These are phyloP conservation scores for Gortyna flavago DNA, from an alignment of 2,888 invertebrate genomes.

Conservation along the genomic window DNA sequence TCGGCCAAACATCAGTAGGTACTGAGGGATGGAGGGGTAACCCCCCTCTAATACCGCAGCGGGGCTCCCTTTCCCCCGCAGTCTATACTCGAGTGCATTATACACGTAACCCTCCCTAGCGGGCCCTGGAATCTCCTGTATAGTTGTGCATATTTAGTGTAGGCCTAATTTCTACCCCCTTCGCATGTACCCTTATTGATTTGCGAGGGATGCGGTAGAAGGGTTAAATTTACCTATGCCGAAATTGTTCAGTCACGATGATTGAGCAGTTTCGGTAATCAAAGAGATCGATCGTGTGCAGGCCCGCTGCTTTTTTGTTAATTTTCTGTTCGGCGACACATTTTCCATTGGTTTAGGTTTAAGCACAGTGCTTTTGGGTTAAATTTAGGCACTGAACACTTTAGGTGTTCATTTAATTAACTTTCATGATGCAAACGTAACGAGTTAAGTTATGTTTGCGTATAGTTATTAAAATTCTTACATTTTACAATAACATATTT, in stretches of 20 bases:
- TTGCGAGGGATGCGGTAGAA: slow-evolving; percentile 75
- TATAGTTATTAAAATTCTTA: not conserved
- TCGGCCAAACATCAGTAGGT: slow-evolving; percentile 69
- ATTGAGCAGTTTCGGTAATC: slow-evolving; percentile 76
- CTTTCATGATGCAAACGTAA: not conserved
- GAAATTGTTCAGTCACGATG: slow-evolving; percentile 77
- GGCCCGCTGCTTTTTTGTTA: slow-evolving; percentile 52
- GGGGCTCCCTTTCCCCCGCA: slow-evolving; percentile 66
- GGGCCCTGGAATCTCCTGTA: slow-evolving; percentile 77
- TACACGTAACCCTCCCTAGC: slow-evolving; percentile 79
- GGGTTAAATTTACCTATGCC: slow-evolving; percentile 82
- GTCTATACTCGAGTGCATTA: slow-evolving; percentile 87
- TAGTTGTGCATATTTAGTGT: slow-evolving; percentile 85
- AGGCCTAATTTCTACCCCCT: slow-evolving; percentile 80
- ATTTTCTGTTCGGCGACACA: slow-evolving; percentile 65
- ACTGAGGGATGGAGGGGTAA: slow-evolving; percentile 61
- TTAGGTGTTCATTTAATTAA: slow-evolving; percentile 3
- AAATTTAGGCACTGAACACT: slow-evolving; percentile 24
- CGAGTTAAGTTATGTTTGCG: not conserved
- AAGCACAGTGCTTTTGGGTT: slow-evolving; percentile 20
- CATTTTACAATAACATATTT: not conserved
- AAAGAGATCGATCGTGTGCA: slow-evolving; percentile 75
- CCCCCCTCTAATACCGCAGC: slow-evolving; percentile 67
- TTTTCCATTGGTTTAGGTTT: slow-evolving; percentile 56
- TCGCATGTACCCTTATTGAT: slow-evolving; percentile 77